Evolutionary conservation across 2,888 invertebrate genomes (phyloP).

Genomic region (Allophyes oxyacanthae): DNA sequence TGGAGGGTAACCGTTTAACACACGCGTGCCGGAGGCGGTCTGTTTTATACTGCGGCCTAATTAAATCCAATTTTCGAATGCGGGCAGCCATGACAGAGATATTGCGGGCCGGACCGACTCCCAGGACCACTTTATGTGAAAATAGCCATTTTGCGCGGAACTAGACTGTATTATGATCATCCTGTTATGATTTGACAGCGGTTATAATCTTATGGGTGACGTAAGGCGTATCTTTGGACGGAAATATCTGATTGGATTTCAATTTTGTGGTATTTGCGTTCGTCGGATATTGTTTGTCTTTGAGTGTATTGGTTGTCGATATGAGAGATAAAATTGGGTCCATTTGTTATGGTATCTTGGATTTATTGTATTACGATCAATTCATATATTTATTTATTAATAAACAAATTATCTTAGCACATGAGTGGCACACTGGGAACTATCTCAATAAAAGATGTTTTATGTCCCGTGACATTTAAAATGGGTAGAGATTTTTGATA

Average conservation of each 20-base stretch:
- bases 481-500: too few relatives aligned
- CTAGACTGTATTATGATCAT: constrained; percentile 39
- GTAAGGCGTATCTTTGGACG: constrained; percentile 15
- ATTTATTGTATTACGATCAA: too few relatives aligned
- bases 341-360: constrained; percentile 1
- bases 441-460: too few relatives aligned
- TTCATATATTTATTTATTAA: too few relatives aligned
- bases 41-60: constrained; percentile 71
- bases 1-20: constrained; percentile 57
- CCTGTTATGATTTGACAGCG: constrained; percentile 36
- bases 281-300: constrained; percentile 14
- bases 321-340: constrained; percentile 1
- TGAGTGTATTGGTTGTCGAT: constrained; percentile 7
- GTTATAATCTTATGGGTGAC: constrained; percentile 24
- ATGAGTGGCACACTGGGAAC: too few relatives aligned
- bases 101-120: constrained; percentile 60
- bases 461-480: too few relatives aligned
- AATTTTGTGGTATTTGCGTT: background rate
- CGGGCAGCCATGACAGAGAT: constrained; percentile 73
- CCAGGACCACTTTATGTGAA: constrained; percentile 47
- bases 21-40: constrained; percentile 56
- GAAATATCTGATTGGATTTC: constrained; percentile 9
- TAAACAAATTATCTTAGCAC: too few relatives aligned
- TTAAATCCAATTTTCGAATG: constrained; percentile 81
- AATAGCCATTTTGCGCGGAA: constrained; percentile 35